These are phyloP conservation scores for Ceratotherium simum DNA, from an alignment of 2,113 vertebrate genomes.

Conservation along the genomic window DNA sequence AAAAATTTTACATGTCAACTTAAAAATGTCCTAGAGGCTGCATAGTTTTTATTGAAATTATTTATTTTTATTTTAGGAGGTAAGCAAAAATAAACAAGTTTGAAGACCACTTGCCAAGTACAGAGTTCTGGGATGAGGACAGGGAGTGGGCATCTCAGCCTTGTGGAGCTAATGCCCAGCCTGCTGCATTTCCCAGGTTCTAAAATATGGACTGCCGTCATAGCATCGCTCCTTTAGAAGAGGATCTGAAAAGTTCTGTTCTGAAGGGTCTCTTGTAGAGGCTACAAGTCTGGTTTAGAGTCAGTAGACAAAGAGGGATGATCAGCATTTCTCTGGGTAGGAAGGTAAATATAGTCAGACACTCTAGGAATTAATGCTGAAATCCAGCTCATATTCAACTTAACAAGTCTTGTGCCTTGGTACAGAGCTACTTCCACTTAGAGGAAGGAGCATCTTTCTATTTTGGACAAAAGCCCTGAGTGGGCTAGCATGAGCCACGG, in stretches of 20 bases:
- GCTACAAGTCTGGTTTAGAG: background rate
- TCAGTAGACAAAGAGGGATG: background rate
- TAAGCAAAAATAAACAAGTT: background rate
- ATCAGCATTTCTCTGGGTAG: background rate
- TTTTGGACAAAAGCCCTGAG: conserved; percentile 26
- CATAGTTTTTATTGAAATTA: conserved; percentile 17
- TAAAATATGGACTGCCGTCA: background rate
- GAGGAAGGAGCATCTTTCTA: conserved; percentile 20
- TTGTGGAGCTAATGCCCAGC: background rate
- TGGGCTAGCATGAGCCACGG: background rate
- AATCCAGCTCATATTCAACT: background rate
- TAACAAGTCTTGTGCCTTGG: background rate
- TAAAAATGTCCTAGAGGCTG: background rate
- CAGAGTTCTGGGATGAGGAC: background rate
- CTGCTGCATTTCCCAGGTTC: background rate
- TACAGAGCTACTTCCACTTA: background rate
- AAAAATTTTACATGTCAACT: background rate
- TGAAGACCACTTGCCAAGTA: background rate
- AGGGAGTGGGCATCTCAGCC: background rate
- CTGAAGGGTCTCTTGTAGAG: background rate
- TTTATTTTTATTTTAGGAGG: conserved; percentile 31
- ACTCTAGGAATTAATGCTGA: background rate
- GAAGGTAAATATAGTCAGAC: background rate
- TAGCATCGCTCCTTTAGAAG: background rate
- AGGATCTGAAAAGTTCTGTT: conserved; percentile 7